phyloP scores from a whole-genome alignment of 2,888 invertebrate genomes.

The Hypolimnas misippus region DNA sequence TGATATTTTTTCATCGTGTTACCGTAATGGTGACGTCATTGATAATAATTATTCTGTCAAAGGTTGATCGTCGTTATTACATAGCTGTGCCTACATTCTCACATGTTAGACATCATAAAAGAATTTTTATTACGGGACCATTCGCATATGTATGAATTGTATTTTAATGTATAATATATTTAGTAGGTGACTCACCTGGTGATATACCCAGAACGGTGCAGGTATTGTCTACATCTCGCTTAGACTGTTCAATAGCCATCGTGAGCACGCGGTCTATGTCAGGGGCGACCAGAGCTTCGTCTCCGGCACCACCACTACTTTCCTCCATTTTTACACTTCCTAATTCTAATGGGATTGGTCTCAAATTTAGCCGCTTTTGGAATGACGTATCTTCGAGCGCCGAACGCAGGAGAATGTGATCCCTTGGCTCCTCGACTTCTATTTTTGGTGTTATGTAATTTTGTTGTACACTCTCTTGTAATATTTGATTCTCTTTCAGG shows the following conservation, averaged over 20 bases:
- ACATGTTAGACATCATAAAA: conserved; percentile 33
- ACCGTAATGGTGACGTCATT: conserved; percentile 66
- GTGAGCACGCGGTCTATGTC: conserved; percentile 93
- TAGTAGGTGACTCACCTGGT: conserved; percentile 87
- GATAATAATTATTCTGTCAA: conserved; percentile 47
- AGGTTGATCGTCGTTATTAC: conserved; percentile 25
- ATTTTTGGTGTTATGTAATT: conserved; percentile 80
- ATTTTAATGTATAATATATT: conserved; percentile 38
- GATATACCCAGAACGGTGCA: conserved; percentile 94
- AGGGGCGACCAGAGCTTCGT: conserved; percentile 86
- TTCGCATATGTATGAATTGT: conserved; percentile 28
- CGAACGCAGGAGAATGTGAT: conserved; percentile 91
- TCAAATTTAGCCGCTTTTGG: conserved; percentile 92
- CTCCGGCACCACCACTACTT: conserved; percentile 82
- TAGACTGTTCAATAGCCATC: conserved; percentile 93
- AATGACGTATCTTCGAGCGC: conserved; percentile 93
- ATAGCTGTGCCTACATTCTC: conserved; percentile 24
- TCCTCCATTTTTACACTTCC: conserved; percentile 87
- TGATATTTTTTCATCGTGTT: conserved; percentile 58
- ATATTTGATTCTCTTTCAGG: conserved; percentile 82
- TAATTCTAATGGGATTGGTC: conserved; percentile 89
- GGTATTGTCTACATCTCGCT: conserved; percentile 93
- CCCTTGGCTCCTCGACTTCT: conserved; percentile 83
- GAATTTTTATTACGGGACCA: conserved; percentile 33
- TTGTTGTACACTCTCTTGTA: conserved; percentile 76